Evolutionary conservation across 2,113 vertebrate species (phyloP), one percentile per base, ranked within the genome.

Genomic region (Myiozetetes cayanensis): DNA sequence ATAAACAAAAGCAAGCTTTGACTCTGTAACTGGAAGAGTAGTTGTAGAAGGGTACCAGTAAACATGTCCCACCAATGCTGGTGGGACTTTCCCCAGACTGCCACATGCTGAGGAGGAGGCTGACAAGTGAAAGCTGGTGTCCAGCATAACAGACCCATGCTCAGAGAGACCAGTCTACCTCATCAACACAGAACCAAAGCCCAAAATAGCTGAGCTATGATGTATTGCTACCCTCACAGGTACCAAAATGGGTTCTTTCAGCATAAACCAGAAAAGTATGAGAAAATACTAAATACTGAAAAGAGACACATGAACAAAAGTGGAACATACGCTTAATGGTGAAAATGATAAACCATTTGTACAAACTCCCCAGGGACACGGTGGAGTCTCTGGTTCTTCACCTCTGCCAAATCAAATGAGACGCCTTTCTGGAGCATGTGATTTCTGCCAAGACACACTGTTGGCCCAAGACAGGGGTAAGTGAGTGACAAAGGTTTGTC

Each of bases 401-500:
- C 9, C 23, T 74, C 72, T 6, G 4, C 27, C 66, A 78, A 23
- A 81, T 81, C 55, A 90, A 86, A 74, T 0, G 15, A 28, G 65
- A 89, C 23, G 80, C 49, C 65, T 81, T 74, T 81, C 28, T 81
- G 81, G 66, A 88, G 67, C 31, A 9, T 23, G 83, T n/a, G 56
- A 44, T 65, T 89, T 92, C 10, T 14, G 76, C 52, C 62, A 50
- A 94, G 56, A 81, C 56, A 65, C 31, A 20, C 4, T 84, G 33
- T 7, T 96, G 93, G 83, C 76, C 73, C 58, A 46, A 81, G 49
- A 88, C 41, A 61, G 56, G 63, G 43, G 43, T 94, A 24, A 93
- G 72, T 88, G 90, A 94, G 86, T 89, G 85, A 94, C 21, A 0
- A 90, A 95, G 70, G 73, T 92, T 71, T 90, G 83, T 93, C 86